A percentile compares a stretch with the other conserved stretches of the same genome.
Conservation (phyloP, 2,888 invertebrate species). For the Iphiclides podalirius region DNA sequence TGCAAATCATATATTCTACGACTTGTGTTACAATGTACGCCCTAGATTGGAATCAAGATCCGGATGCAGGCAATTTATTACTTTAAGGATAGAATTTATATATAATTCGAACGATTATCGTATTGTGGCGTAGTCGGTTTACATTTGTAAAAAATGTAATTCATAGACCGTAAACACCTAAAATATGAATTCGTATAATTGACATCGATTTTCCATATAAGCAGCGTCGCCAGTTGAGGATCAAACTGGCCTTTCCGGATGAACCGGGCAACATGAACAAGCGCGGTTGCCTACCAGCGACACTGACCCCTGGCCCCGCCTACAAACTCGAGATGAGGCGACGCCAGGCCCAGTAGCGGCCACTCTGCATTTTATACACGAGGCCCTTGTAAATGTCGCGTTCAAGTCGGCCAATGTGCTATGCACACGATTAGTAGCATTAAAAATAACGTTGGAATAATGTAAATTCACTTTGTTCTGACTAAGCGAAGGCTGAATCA, state of each 20-base stretch:
- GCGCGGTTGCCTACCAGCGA: constrained; percentile 54
- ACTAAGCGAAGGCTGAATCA: constrained; percentile 28
- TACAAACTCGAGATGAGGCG: constrained; percentile 30
- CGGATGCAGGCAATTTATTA: not conserved
- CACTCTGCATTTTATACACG: constrained; percentile 11
- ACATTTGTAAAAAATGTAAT: no score
- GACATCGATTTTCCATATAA: constrained; percentile 16
- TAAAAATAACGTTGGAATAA: not conserved
- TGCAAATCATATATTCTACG: no score
- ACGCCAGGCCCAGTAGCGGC: constrained; percentile 3
- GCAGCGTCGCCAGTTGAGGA: constrained; percentile 17
- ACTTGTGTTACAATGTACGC: no score
- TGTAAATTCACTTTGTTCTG: constrained; percentile 4
- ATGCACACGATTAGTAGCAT: not conserved
- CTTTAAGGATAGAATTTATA: not conserved
- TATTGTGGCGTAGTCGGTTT: no score
- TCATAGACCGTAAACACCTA: no score
- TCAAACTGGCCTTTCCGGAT: constrained; percentile 19
- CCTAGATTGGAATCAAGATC: not conserved
- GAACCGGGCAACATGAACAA: constrained; percentile 20
- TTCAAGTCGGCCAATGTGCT: not conserved
- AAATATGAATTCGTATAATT: constrained; percentile 10
- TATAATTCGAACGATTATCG: not conserved
- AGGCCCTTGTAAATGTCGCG: not conserved
- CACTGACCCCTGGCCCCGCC: constrained; percentile 49